Conservation (phyloP, 2,888 invertebrate genomes). For the Trilocha varians region DNA sequence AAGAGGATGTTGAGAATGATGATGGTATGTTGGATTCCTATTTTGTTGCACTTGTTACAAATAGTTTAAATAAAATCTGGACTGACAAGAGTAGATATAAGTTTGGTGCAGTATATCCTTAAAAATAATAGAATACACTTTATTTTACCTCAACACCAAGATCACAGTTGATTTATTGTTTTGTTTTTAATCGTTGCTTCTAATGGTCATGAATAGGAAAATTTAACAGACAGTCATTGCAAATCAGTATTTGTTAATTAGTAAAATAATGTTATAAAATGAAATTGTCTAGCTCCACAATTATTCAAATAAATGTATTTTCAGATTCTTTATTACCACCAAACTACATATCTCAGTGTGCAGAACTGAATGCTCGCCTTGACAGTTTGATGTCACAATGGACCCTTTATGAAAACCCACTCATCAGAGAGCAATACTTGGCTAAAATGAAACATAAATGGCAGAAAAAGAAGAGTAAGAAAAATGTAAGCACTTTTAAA, state of each 20-base stretch:
- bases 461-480: conserved; percentile 46
- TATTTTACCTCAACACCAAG: no score
- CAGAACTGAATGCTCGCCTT: conserved; percentile 53
- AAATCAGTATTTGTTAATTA: no score
- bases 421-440: conserved; percentile 54
- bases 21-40: conserved; percentile 36
- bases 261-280: no score
- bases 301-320: conserved; percentile 15
- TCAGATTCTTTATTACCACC: conserved; percentile 56
- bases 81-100: no score
- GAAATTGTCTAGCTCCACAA: no score
- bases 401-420: conserved; percentile 58
- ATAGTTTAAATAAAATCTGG: no score
- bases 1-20: conserved; percentile 51
- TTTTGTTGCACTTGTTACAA: neutral
- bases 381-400: conserved; percentile 58
- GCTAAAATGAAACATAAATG: conserved; percentile 40
- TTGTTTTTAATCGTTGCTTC: no score
- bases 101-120: no score
- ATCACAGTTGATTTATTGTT: no score
- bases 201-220: no score
- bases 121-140: no score
- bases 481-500: conserved; percentile 53
- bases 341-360: conserved; percentile 52
- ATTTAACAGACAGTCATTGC: no score